Base-by-base conservation (phyloP, 2,888 invertebrate species). In the Mycalesis mineus region DNA sequence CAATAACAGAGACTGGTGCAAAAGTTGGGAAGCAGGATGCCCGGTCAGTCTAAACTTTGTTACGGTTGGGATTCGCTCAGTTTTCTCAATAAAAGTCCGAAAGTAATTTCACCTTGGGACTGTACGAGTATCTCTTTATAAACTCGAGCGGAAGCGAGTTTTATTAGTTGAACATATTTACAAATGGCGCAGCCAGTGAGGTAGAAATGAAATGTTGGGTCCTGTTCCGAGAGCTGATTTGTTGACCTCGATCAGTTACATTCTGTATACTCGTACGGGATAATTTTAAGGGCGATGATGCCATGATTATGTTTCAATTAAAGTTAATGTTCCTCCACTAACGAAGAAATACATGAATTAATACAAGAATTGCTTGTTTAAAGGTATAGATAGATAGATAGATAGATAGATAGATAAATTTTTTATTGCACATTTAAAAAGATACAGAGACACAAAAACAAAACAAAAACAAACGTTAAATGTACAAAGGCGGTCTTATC, bases 61-160 rank as follows among this genome's bases (percentile, higher is more conserved):
- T 78, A 75, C 73, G 73, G 67, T 63, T 68, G 69, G 68, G 74
- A 65, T 67, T 67, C 68, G 68, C 68, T 67, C 72, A 79, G 75
- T 82, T 81, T 5, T 80, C 80, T 83, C 83, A 83, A 84, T 84
- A 85, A 82, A 82, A 84, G 73, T 85, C 77, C 62, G 63, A 72
- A 82, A 82, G 80, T 81, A 80, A 82, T 84, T 82, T 75, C 68
- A 77, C 77, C 77, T 77, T 70, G 79, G 77, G 78, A 79, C 77
- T 73, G 68, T 77, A n/a, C n/a, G n/a, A n/a, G n/a, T n/a, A 77
- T 79, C 75, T 72, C 76, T 83, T 80, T 78, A 79, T 76, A 77
- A 78, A 82, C 73, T 74, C 58, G 67, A 68, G 67, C 62, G 60
- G 57, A 65, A 63, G 55, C 48, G 60, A 69, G 67, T 73, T 80